Conservation (phyloP, 2,797 vertebrate species). For the Darevskia mixta region DNA sequence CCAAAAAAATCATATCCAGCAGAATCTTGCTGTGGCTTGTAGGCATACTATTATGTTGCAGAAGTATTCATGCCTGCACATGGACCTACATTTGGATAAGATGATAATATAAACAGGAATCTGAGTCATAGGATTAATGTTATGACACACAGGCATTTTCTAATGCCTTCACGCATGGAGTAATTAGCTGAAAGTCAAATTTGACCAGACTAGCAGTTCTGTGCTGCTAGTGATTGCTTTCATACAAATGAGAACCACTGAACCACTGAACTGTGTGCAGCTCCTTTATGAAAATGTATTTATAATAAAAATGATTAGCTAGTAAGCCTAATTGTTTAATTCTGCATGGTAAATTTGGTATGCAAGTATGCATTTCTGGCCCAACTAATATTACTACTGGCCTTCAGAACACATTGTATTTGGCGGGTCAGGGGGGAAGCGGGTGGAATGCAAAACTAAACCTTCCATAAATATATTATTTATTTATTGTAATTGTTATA, state of each 20-base stretch:
- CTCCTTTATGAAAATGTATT: slow-evolving; percentile 7
- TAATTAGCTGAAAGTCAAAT: slow-evolving; percentile 12
- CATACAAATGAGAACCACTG: not conserved
- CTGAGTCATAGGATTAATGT: slow-evolving; percentile 28
- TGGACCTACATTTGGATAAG: not conserved
- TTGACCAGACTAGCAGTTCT: not conserved
- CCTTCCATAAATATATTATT: not conserved
- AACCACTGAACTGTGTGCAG: not conserved
- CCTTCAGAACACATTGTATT: not conserved
- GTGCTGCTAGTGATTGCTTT: not conserved
- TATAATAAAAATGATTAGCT: slow-evolving; percentile 13
- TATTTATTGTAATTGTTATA: not conserved
- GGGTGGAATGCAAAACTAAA: not conserved
- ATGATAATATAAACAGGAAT: not conserved
- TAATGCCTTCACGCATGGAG: not conserved
- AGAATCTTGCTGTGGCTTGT: slow-evolving; percentile 33
- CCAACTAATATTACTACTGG: not conserved
- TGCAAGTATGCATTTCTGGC: not conserved
- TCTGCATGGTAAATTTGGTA: slow-evolving; percentile 4
- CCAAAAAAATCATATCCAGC: not conserved
- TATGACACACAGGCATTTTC: slow-evolving; percentile 4
- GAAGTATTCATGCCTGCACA: not conserved
- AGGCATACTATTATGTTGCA: not conserved
- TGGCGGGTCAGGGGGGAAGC: too few species aligned
- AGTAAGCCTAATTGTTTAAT: slow-evolving; percentile 6